phyloP scores from a whole-genome alignment of 1,140 invertebrate species.

The Gonioctena quinquepunctata region DNA sequence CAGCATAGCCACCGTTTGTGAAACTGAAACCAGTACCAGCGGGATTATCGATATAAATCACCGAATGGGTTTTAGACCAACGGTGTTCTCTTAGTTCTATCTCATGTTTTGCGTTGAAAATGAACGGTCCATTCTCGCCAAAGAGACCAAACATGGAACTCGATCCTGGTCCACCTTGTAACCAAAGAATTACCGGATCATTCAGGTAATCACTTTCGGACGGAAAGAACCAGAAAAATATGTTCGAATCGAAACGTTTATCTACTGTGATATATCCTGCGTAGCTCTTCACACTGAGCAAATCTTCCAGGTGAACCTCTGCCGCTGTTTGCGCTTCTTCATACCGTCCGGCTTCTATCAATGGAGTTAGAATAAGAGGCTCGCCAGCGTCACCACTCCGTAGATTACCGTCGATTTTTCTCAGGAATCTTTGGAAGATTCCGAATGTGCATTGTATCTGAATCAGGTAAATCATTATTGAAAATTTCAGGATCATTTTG shows the following conservation, averaged over 20 bases:
- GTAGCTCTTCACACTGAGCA: constrained; percentile 51
- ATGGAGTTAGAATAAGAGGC: constrained; percentile 60
- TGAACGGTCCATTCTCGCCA: constrained; percentile 30
- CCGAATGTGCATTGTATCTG: no score
- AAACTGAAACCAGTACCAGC: constrained; percentile 80
- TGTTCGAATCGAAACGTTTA: constrained; percentile 65
- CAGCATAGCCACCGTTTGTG: constrained; percentile 65
- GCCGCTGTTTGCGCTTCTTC: constrained; percentile 44
- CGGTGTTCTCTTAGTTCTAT: constrained; percentile 56
- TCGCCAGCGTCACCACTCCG: constrained; percentile 24
- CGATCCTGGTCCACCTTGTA: constrained; percentile 73
- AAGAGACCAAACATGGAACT: constrained; percentile 27
- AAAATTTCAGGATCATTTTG: no score
- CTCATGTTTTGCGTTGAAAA: constrained; percentile 6
- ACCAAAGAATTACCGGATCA: constrained; percentile 73
- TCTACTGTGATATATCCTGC: constrained; percentile 74
- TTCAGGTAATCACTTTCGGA: constrained; percentile 56
- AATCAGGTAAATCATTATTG: no score
- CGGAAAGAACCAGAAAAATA: constrained; percentile 81
- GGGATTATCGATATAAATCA: constrained; percentile 85
- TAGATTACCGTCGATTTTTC: neutral
- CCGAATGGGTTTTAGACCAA: constrained; percentile 73
- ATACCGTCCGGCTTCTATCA: constrained; percentile 57
- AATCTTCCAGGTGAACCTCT: constrained; percentile 23
- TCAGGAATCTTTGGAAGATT: neutral